Percentiles rank a stretch among this genome's conserved stretches.
Conservation (phyloP, 1,140 invertebrate genomes). For the Nasonia longicornis region DNA sequence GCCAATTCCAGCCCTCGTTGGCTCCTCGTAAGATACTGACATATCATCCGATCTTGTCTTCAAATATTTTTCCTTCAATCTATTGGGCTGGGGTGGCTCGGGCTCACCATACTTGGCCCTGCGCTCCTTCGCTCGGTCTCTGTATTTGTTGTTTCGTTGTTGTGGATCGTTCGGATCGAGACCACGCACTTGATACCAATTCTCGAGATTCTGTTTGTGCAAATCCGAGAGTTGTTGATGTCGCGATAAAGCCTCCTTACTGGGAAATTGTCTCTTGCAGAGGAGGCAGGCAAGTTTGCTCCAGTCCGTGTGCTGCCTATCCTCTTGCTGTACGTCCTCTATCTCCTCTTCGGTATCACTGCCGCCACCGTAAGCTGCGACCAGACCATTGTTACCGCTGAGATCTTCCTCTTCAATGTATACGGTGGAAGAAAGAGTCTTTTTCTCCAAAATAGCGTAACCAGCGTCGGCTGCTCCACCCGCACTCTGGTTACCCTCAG, state of each 20-base stretch:
- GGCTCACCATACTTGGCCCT: conserved; percentile 93
- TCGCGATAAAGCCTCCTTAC: conserved; percentile 87
- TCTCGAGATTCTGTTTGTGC: conserved; percentile 93
- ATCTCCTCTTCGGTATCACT: conserved; percentile 77
- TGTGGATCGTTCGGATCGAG: conserved; percentile 72
- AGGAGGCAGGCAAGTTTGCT: conserved; percentile 92
- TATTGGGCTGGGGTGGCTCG: conserved; percentile 81
- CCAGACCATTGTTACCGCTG: conserved; percentile 69
- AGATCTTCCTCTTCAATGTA: conserved; percentile 66
- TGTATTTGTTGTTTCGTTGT: conserved; percentile 75
- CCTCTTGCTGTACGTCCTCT: conserved; percentile 72
- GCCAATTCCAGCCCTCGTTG: conserved; percentile 81
- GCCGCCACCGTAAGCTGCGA: conserved; percentile 83
- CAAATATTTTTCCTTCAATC: conserved; percentile 78
- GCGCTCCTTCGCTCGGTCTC: conserved; percentile 96
- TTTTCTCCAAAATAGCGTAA: conserved; percentile 87
- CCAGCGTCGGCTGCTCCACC: conserved; percentile 89
- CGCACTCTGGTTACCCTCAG: conserved; percentile 61
- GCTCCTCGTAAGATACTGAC: conserved; percentile 72
- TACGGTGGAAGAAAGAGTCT: conserved; percentile 57
- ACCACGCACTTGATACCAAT: conserved; percentile 72
- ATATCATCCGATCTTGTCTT: conserved; percentile 71
- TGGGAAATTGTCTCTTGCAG: conserved; percentile 95
- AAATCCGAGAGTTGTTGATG: conserved; percentile 95
- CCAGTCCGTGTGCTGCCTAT: conserved; percentile 83